Evolutionary conservation across 2,113 vertebrate species (phyloP).

Genomic region (Callipepla californica): DNA sequence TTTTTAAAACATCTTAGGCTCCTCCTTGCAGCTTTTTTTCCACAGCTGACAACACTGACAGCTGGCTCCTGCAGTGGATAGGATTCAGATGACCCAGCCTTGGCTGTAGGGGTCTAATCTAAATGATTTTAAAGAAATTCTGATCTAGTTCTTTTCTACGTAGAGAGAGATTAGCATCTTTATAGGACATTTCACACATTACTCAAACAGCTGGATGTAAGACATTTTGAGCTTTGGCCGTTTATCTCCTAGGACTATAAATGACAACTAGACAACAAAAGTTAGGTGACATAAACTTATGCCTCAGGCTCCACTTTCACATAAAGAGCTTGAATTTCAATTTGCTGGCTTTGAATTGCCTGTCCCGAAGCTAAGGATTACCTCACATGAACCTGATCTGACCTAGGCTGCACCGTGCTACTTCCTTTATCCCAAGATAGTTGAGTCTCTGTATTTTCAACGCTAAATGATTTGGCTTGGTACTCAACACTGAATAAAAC

Average conservation of each 20-base stretch:
- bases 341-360: neutral
- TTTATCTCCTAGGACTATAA: neutral
- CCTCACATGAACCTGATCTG: neutral
- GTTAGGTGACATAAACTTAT: neutral
- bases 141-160: neutral
- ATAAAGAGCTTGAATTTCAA: neutral
- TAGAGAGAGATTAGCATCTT: neutral
- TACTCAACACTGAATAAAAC: neutral
- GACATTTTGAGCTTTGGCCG: neutral
- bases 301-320: neutral
- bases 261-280: neutral
- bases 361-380: neutral
- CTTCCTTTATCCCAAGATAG: neutral
- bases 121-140: neutral
- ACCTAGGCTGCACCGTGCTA: neutral
- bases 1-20: neutral
- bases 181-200: neutral
- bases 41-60: neutral
- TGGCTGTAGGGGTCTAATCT: neutral
- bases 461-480: neutral
- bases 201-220: neutral
- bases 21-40: neutral
- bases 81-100: neutral
- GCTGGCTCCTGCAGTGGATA: neutral
- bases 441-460: neutral